Base-by-base conservation (phyloP, 2,797 vertebrate genomes). In the Acrossocheilus fasciatus region DNA sequence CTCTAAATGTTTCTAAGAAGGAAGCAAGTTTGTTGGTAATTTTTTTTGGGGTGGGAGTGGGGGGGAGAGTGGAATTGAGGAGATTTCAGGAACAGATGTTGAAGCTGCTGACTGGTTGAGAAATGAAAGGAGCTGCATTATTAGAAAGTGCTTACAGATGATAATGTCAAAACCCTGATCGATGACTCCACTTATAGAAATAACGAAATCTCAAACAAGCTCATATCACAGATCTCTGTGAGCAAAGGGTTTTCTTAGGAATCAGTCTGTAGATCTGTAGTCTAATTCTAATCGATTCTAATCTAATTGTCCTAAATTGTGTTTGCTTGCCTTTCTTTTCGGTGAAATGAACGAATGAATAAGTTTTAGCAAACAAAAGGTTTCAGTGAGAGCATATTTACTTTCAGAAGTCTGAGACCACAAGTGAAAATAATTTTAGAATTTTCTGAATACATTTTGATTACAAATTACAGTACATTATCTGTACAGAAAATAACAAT, bases 41-140 rank as follows among this genome's bases (percentile, higher is more conserved):
- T 45, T 66, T 64, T 11, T 45, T 30, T 34, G 45, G 23, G 34
- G 41, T 59, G 52, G 57, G 47, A 18, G 39, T 6, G 41, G 41
- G 8, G 39, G 41, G 47, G 23, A 30, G 30, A 30, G 30, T 54
- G 52, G 57, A 82, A 62, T 59, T 78, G 66, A 43, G 15, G 50
- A 15, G 52, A 77, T 86, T 89, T 82, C 64, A 81, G 66, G 82
- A 86, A 86, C 91, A 92, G 90, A 91, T 91, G 90, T 88, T 87
- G 39, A 91, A 91, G 89, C 39, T 92, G 90, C 86, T 90, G 83
- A 91, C 72, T 45, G 69, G 47, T 20, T 81, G 77, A 90, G 80
- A 89, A 89, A 86, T 76, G 59, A 77, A 81, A 83, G 45, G 77
- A 81, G 66, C 78, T 69, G 73, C 9, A 39, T 88, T 87, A 77